Evolutionary conservation across 2,888 invertebrate species (phyloP).

Genomic region (Podabrus alpinus): DNA sequence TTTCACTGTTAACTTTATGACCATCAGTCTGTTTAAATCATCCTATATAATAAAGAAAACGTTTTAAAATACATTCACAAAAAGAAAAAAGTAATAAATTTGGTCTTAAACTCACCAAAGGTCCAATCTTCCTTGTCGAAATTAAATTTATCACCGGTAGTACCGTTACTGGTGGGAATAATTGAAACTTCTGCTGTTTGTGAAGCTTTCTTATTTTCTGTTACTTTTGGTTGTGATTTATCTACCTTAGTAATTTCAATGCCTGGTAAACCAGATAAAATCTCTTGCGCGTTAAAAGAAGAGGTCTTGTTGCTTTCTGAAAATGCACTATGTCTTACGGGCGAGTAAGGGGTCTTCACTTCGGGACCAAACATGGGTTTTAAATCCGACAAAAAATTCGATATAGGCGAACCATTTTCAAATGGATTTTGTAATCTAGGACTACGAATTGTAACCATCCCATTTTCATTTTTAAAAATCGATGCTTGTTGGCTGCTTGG

Average conservation of each 20-base stretch:
- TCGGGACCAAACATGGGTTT: constrained; percentile 45
- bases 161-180: constrained; percentile 46
- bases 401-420: constrained; percentile 38
- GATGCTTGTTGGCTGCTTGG: constrained; percentile 63
- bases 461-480: constrained; percentile 72
- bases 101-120: constrained; percentile 46
- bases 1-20: neutral
- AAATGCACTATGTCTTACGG: constrained; percentile 26
- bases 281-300: constrained; percentile 51
- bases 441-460: constrained; percentile 84
- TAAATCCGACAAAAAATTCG: constrained; percentile 43
- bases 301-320: constrained; percentile 34
- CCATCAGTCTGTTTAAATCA: neutral
- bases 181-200: constrained; percentile 54
- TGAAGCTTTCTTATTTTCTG: constrained; percentile 42
- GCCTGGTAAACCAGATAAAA: constrained; percentile 53
- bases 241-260: constrained; percentile 55
- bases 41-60: constrained; percentile 1
- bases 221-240: constrained; percentile 43
- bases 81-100: neutral
- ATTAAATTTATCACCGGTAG: constrained; percentile 45
- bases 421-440: constrained; percentile 54
- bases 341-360: constrained; percentile 26
- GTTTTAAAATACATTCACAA: neutral
- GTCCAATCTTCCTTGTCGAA: constrained; percentile 52